Percentiles rank a stretch among this genome's conserved stretches.
Evolutionary conservation across 2,888 invertebrate genomes (phyloP).

Genomic region (Spilarctia lutea): DNA sequence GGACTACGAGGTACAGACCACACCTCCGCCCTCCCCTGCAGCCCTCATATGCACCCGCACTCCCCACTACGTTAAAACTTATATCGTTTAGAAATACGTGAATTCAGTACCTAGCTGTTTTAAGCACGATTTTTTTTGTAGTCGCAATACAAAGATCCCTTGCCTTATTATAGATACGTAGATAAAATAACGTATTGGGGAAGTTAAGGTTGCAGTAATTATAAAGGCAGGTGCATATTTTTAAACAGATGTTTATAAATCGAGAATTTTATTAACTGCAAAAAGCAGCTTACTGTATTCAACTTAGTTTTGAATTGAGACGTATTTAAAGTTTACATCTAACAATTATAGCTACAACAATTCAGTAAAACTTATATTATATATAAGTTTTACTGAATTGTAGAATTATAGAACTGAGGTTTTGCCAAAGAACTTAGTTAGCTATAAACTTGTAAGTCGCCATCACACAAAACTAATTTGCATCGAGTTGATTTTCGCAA

Average conservation of each 20-base stretch:
- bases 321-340: not conserved
- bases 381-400: too few relatives aligned
- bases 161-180: slow-evolving; percentile 1
- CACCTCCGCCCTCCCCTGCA: slow-evolving; percentile 10
- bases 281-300: not conserved
- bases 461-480: not conserved
- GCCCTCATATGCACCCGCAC: slow-evolving; percentile 31
- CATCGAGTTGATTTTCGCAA: not conserved
- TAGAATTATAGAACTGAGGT: not conserved
- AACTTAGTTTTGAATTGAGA: not conserved
- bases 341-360: not conserved
- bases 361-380: not conserved
- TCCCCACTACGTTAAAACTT: slow-evolving; percentile 54
- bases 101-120: slow-evolving; percentile 7
- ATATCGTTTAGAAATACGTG: slow-evolving; percentile 12
- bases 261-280: not conserved
- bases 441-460: not conserved
- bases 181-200: slow-evolving; percentile 59
- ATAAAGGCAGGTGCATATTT: slow-evolving; percentile 58
- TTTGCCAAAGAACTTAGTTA: not conserved
- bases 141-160: not conserved
- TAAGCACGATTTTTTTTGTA: slow-evolving; percentile 3
- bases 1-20: slow-evolving; percentile 95
- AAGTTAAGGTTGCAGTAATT: slow-evolving; percentile 45
- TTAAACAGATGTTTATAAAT: not conserved